Evolutionary conservation across 2,797 vertebrate species (phyloP), one percentile per base, ranked within the genome.

Genomic region (Dipus sagitta): DNA sequence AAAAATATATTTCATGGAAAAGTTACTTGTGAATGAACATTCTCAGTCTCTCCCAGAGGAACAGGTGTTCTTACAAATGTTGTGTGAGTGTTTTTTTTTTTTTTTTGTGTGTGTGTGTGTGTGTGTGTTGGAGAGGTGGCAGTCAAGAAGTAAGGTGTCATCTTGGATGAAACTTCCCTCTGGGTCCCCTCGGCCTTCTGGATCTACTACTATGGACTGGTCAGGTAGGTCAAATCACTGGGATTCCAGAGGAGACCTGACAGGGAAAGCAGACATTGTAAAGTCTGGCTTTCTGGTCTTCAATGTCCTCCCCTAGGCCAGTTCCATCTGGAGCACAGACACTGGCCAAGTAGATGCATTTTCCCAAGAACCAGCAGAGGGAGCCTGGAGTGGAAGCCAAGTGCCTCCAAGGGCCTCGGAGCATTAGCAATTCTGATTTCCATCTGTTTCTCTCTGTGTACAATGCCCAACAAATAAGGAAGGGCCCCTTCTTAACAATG

Each of bases 281-380:
- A 70, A 67, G 81, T 12, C 30, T 38, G 34, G 34, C 28, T 94
- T 94, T 91, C 34, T 12, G 79, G 81, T 13, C 34, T 30, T 3
- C 42, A 42, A 17, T 34, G 6, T 52, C 38, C 24, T 85, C 13
- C 58, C 11, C 0, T 4, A 13, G 3, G 32, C 65, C 70, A 58
- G 58, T 64, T 92, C 83, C n/a, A 6, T 88, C 28, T 42, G 12
- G 58, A 89, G 34, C 8, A 3, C 0, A 23, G 38, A 86, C 30
- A 23, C 6, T 17, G 52, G 86, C 87, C 78, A 80, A 86, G 62
- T 38, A 30, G 81, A 34, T 38, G 13, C 75, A 26, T 79, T 38
- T 14, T 1, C 26, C n/a, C 3, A 6, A 54, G 1, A 42, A 85
- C 84, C 96, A 96, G 95, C 75, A 98, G 97, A 97, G 96, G 96